Conservation (phyloP, 2,888 invertebrate species). For the Kuschelorhynchus macadamiae region DNA sequence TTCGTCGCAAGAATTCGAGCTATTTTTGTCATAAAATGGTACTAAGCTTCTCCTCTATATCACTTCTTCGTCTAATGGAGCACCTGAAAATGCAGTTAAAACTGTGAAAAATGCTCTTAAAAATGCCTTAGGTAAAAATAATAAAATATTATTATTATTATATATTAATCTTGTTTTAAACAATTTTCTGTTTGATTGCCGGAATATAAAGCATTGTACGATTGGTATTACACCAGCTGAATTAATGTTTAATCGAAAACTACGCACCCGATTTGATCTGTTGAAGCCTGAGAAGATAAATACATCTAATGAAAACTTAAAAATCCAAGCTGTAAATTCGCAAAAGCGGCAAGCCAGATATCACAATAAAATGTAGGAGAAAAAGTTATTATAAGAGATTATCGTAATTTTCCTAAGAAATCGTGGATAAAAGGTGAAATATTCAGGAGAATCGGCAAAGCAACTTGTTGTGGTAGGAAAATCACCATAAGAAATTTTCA, state of each 20-base stretch:
- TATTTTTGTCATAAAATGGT: conserved; percentile 50
- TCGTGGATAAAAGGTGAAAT: too few relatives aligned
- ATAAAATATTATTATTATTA: not conserved
- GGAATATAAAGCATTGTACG: conserved; percentile 29
- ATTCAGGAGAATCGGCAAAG: too few relatives aligned
- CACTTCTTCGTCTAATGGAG: conserved; percentile 55
- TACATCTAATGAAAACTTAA: not conserved
- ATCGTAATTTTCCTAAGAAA: too few relatives aligned
- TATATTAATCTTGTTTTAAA: conserved; percentile 10
- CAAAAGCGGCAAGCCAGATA: too few relatives aligned
- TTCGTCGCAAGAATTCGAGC: conserved; percentile 51
- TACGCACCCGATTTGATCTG: conserved; percentile 16
- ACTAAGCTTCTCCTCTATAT: conserved; percentile 44
- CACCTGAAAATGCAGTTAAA: conserved; percentile 50
- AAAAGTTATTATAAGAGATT: too few relatives aligned
- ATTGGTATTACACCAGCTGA: not conserved
- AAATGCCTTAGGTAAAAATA: conserved; percentile 16
- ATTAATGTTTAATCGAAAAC: conserved; percentile 25
- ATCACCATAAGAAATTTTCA: too few relatives aligned
- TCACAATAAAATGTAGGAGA: too few relatives aligned
- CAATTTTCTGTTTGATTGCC: conserved; percentile 33
- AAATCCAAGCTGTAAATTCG: too few relatives aligned
- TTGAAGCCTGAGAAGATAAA: too few relatives aligned
- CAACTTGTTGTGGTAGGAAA: too few relatives aligned
- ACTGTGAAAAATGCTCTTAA: conserved; percentile 38